A percentile compares a stretch with the other conserved stretches of the same genome.
phyloP scores from a whole-genome alignment of 2,888 invertebrate species.

The Rotaria magnacalcarata region DNA sequence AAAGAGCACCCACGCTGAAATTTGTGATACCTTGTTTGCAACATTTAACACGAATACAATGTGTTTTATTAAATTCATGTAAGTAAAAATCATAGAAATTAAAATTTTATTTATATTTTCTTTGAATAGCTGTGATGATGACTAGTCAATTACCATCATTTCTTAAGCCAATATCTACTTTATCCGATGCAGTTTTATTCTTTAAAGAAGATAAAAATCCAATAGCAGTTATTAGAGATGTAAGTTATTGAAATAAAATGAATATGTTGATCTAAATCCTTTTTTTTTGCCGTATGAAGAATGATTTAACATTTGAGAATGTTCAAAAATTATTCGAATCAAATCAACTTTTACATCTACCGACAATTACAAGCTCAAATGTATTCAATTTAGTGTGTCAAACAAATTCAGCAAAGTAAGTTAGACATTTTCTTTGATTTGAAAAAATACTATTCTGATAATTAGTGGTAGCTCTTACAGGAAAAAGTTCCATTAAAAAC shows the following conservation, averaged over 20 bases:
- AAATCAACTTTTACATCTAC: conserved; percentile 33
- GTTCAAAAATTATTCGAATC: conserved; percentile 1
- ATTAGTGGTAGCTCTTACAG: no score
- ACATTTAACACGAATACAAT: background rate
- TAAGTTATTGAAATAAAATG: background rate
- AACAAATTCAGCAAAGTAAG: conserved; percentile 15
- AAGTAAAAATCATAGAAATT: background rate
- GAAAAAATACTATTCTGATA: no score
- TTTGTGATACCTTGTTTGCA: conserved; percentile 19
- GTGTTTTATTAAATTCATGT: conserved; percentile 16
- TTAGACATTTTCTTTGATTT: no score
- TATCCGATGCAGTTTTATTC: background rate
- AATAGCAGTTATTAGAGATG: background rate
- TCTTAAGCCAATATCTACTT: background rate
- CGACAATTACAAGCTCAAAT: background rate
- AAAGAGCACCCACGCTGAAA: background rate
- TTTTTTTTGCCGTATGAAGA: background rate
- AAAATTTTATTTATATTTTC: background rate
- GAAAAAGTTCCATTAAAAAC: no score
- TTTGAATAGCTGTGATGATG: conserved; percentile 1
- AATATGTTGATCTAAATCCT: background rate
- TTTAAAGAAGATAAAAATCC: conserved; percentile 32
- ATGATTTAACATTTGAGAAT: background rate
- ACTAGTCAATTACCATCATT: background rate
- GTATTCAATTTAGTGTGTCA: conserved; percentile 33